Evolutionary conservation across 2,797 vertebrate species (phyloP).

Genomic region (Sebastes itinus): DNA sequence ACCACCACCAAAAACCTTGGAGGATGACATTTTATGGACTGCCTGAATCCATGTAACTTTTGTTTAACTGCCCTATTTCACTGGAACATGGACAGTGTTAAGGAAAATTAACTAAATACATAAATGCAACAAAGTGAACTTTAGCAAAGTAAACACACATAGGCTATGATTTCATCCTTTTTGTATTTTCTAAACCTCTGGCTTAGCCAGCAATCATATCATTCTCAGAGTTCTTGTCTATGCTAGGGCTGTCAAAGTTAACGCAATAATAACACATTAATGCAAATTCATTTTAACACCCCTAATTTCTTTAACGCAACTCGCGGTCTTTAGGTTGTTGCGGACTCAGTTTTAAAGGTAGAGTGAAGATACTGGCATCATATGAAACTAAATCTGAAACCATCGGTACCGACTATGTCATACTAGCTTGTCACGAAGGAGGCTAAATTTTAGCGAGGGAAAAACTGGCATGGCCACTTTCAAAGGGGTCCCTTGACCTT

Average conservation of each 20-base stretch:
- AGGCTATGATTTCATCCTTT: neutral
- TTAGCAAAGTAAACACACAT: neutral
- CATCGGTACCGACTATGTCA: too few species aligned
- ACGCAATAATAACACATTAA: too few species aligned
- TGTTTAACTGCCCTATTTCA: neutral
- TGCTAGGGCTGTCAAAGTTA: neutral
- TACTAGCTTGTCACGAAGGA: too few species aligned
- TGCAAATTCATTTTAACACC: too few species aligned
- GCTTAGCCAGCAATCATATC: neutral
- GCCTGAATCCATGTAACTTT: neutral
- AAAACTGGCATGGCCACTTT: too few species aligned
- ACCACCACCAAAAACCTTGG: neutral
- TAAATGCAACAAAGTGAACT: constrained; percentile 1
- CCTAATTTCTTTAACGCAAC: too few species aligned
- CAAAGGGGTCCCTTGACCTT: too few species aligned
- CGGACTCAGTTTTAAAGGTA: too few species aligned
- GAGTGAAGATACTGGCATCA: too few species aligned
- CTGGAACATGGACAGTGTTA: neutral
- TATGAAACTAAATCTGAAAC: too few species aligned
- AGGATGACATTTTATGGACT: constrained; percentile 1
- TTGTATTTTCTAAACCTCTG: neutral
- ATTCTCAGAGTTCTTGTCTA: neutral
- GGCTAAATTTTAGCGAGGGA: too few species aligned
- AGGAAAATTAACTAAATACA: neutral
- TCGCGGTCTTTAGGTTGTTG: too few species aligned